phyloP scores from a whole-genome alignment of 1,140 invertebrate genomes.

The Cherax destructor region DNA sequence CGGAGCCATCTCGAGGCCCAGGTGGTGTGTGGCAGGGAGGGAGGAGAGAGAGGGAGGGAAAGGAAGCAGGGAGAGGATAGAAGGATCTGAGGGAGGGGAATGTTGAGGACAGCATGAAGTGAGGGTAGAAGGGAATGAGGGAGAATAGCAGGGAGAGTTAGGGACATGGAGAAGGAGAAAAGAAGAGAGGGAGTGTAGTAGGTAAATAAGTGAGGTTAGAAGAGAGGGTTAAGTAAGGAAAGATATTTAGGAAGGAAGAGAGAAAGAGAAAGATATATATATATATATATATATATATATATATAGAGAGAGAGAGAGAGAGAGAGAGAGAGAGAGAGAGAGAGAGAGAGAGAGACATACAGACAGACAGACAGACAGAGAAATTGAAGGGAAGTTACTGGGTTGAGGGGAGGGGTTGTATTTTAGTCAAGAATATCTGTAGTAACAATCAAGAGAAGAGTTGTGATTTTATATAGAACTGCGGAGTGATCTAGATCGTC shows the following conservation, averaged over 20 bases:
- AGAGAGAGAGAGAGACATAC: no score
- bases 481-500: no score
- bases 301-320: no score
- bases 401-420: no score
- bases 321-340: no score
- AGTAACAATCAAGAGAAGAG: no score
- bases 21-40: constrained; percentile 18
- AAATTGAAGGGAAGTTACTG: no score
- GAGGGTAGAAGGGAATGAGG: not conserved
- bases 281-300: no score
- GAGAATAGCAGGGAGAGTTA: not conserved
- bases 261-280: no score
- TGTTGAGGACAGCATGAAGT: not conserved
- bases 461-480: no score
- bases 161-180: not conserved
- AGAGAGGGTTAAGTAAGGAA: not conserved
- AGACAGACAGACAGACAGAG: not conserved
- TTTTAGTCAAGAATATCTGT: no score
- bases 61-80: not conserved
- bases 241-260: no score
- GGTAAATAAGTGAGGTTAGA: not conserved
- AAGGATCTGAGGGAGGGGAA: not conserved
- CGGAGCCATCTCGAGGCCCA: constrained; percentile 32
- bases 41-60: not conserved
- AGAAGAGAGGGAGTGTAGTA: not conserved